Evolutionary conservation across 2,888 invertebrate genomes (phyloP), one percentile per base, ranked within the genome.

Genomic region (Vannuccia rotundouncinata): DNA sequence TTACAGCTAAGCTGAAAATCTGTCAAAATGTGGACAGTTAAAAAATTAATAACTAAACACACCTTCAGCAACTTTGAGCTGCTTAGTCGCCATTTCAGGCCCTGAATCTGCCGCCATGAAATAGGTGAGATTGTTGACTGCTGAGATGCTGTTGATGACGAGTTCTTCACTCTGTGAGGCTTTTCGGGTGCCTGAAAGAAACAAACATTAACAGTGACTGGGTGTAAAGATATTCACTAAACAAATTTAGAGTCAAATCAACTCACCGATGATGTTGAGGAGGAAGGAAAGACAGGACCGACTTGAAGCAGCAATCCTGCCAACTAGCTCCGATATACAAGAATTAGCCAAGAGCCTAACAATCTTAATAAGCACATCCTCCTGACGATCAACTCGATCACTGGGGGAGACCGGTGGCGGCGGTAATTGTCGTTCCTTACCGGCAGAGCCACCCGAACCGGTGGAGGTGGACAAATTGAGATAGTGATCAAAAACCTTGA

Each of bases 271-370:
- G 29, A 89, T 84, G 83, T 84, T 82, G 82, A 88, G 81, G 82
- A 89, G 82, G 81, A 87, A 83, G 83, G 85, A 83, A 82, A 87
- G 83, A 85, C 87, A 87, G 83, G 86, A 82, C 22, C 84, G 83
- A 81, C 85, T 85, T 59, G 86, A 83, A 25, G 91, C 90, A 82
- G 94, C 87, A 0, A 90, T 90, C 59, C 91, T 90, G 0, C 94
- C 94, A 0, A 93, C 93, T 74, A 91, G 91, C 73, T 92, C 91
- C 84, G 92, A 91, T 82, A 94, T 91, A 81, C 93, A 92, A 86
- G 94, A 90, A 85, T 94, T 94, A 0, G 94, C 94, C 29, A 94
- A 89, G n/a, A 94, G 92, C 1, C 94, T 91, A 22, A 94, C 91
- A 73, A 92, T 82, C 82, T 87, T 87, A 22, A 88, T 84, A 22